Evolutionary conservation across 2,113 vertebrate species (phyloP).

Genomic region (Philantomba maxwellii): DNA sequence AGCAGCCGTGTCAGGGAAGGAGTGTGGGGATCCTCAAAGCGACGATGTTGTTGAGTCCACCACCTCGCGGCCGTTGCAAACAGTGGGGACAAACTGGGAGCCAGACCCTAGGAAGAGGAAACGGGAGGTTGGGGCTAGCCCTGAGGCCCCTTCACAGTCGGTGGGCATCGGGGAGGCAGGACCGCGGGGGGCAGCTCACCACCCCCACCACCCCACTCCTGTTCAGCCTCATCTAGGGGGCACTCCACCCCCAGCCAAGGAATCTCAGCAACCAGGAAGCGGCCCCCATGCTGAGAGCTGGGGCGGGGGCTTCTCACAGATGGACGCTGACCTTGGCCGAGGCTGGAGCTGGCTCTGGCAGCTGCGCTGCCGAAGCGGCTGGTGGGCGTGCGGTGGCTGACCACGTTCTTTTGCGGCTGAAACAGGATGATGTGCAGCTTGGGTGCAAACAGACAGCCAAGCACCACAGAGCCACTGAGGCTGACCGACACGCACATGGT

Average conservation of each 20-base stretch:
- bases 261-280: background rate
- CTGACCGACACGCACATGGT: slow-evolving; percentile 99
- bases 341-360: slow-evolving; percentile 84
- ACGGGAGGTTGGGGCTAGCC: background rate
- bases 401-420: slow-evolving; percentile 97
- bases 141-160: background rate
- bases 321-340: slow-evolving; percentile 83
- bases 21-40: slow-evolving; percentile 80
- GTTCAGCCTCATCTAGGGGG: background rate
- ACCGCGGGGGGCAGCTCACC: background rate
- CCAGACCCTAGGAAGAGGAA: slow-evolving; percentile 81
- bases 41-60: slow-evolving; percentile 97
- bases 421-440: slow-evolving; percentile 98
- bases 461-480: slow-evolving; percentile 95
- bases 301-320: accelerated
- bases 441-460: slow-evolving; percentile 86
- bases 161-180: background rate
- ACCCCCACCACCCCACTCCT: background rate
- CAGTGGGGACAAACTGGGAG: slow-evolving; percentile 91
- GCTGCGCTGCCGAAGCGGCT: slow-evolving; percentile 88
- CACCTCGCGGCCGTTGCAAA: slow-evolving; percentile 96
- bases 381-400: slow-evolving; percentile 87
- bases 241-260: background rate
- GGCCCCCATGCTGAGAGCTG: background rate
- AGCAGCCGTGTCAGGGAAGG: slow-evolving; percentile 7